These are phyloP conservation scores for Romanogobio albipinnatus DNA, from an alignment of 2,113 vertebrate species.

Conservation along the genomic window DNA sequence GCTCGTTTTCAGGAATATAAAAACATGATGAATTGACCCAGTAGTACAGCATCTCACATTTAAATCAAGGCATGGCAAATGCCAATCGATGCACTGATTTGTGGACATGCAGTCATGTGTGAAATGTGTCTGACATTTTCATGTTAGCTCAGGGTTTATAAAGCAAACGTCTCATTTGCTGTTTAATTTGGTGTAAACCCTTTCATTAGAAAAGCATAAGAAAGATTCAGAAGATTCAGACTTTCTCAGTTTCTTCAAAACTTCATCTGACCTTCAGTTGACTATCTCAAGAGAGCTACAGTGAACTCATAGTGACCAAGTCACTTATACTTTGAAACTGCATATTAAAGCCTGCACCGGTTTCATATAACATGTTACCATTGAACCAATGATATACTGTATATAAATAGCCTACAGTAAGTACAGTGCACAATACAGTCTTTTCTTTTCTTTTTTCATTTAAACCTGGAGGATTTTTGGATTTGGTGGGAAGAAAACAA, in stretches of 20 bases:
- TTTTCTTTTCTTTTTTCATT: background rate
- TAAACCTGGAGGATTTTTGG: background rate
- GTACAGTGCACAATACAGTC: background rate
- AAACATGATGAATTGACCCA: conserved; percentile 19
- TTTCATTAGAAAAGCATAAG: background rate
- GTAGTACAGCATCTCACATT: background rate
- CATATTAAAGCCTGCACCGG: background rate
- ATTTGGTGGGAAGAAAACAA: background rate
- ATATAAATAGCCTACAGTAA: background rate
- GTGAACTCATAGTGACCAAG: background rate
- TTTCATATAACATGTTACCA: background rate
- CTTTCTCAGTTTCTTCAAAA: conserved; percentile 1
- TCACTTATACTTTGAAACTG: background rate
- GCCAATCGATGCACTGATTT: conserved; percentile 26
- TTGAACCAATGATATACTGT: background rate
- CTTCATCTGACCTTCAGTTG: background rate
- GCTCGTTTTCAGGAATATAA: conserved; percentile 8
- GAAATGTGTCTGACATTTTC: background rate
- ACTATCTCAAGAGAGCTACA: background rate
- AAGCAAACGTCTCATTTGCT: background rate
- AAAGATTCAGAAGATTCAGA: conserved; percentile 12
- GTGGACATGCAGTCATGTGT: background rate
- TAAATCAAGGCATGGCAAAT: conserved; percentile 15
- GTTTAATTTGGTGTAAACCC: background rate
- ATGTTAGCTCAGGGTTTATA: background rate